Conservation (phyloP, 1,140 invertebrate genomes). For the Melanaphis sacchari region DNA sequence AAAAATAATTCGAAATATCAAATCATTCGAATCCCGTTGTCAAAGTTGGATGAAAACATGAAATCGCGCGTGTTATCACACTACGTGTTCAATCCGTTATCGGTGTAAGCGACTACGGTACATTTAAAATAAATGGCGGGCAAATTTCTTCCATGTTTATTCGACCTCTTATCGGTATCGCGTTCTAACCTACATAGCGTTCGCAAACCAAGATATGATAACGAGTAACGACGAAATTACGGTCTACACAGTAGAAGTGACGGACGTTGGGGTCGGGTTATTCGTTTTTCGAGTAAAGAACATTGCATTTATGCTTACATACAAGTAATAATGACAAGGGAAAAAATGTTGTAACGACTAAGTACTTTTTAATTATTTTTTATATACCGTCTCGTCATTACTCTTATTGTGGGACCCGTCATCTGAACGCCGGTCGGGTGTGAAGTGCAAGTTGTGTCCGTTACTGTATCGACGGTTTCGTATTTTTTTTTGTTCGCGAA, state of each 20-base stretch:
- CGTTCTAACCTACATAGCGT: slow-evolving; percentile 31
- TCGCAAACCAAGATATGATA: background rate
- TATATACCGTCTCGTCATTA: background rate
- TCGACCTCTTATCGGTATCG: background rate
- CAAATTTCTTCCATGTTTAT: slow-evolving; percentile 43
- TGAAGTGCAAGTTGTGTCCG: background rate
- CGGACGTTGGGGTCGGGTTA: background rate
- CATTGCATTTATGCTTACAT: background rate
- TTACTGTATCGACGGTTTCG: background rate
- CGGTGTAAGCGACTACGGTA: background rate
- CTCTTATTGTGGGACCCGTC: background rate
- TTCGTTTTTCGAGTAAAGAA: background rate
- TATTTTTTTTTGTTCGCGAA: background rate
- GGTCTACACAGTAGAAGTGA: background rate
- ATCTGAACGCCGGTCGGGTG: background rate
- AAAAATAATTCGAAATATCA: background rate
- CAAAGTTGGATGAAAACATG: background rate
- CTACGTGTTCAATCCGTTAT: background rate
- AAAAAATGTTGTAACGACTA: background rate
- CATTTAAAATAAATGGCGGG: slow-evolving; percentile 27
- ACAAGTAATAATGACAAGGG: background rate
- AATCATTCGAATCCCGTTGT: background rate
- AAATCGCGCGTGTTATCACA: background rate
- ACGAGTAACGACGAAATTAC: slow-evolving; percentile 9
- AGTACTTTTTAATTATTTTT: background rate